These are phyloP conservation scores for Cercopithecus mona DNA, from an alignment of 2,113 vertebrate genomes.

Conservation along the genomic window DNA sequence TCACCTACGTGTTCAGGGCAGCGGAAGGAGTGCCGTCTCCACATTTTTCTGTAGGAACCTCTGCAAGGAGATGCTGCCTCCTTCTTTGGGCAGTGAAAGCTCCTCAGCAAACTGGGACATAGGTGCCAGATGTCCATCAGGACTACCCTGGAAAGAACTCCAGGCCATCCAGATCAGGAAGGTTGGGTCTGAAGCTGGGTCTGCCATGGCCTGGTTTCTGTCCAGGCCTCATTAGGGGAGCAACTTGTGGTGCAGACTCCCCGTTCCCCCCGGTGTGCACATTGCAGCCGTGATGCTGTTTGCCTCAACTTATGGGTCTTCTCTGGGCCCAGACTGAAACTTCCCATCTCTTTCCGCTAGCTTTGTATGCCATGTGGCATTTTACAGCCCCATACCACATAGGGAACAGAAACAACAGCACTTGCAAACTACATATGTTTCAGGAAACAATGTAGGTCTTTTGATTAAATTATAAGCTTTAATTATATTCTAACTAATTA, in stretches of 20 bases:
- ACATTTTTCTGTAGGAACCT: not conserved
- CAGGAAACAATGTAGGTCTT: not conserved
- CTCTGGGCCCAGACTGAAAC: not conserved
- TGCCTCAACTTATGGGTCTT: not conserved
- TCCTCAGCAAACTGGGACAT: not conserved
- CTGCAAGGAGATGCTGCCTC: not conserved
- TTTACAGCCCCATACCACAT: not conserved
- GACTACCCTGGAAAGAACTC: not conserved
- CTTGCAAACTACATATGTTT: not conserved
- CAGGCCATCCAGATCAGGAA: not conserved
- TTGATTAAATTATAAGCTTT: not conserved
- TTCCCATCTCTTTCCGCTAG: not conserved
- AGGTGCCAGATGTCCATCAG: not conserved
- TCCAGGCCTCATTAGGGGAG: not conserved
- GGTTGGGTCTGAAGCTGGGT: not conserved
- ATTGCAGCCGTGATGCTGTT: accelerated
- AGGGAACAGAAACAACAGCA: not conserved
- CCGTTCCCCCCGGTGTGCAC: no score
- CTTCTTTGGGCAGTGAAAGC: no score
- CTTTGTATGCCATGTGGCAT: not conserved
- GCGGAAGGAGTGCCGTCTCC: no score
- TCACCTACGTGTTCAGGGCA: not conserved
- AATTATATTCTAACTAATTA: not conserved
- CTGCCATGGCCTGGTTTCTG: not conserved
- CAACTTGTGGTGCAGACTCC: not conserved